A percentile compares a stretch with the other conserved stretches of the same genome.
Evolutionary conservation across 2,888 invertebrate genomes (phyloP).

Genomic region (Spodoptera picta): DNA sequence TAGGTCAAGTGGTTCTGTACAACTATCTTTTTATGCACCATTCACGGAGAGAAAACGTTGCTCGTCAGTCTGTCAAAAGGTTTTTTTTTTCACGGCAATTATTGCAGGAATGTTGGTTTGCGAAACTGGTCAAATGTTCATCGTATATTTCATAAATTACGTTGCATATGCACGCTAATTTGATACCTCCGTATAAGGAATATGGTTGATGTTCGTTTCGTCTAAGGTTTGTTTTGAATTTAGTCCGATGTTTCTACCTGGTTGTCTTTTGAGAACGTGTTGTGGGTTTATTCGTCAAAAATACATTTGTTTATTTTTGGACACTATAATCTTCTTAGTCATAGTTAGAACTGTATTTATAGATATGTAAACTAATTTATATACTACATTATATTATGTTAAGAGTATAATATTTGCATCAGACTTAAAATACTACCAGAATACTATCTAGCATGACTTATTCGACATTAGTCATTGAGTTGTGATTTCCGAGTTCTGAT

Average conservation of each 20-base stretch:
- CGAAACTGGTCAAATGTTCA: slow-evolving; percentile 41
- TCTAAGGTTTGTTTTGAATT: slow-evolving; percentile 29
- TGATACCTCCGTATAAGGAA: slow-evolving; percentile 31
- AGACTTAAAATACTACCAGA: too few species aligned
- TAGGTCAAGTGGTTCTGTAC: slow-evolving; percentile 60
- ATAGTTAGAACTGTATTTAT: too few species aligned
- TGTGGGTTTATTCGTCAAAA: background rate
- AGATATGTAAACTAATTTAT: too few species aligned
- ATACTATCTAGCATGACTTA: too few species aligned
- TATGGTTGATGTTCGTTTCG: slow-evolving; percentile 26
- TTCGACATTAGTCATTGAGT: too few species aligned
- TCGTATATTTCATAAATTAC: slow-evolving; percentile 36
- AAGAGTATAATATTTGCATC: too few species aligned
- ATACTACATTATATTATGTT: too few species aligned
- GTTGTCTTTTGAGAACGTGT: slow-evolving; percentile 6
- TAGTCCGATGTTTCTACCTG: slow-evolving; percentile 11
- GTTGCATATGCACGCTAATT: slow-evolving; percentile 36
- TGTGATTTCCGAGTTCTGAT: too few species aligned
- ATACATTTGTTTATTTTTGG: too few species aligned
- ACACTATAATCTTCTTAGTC: too few species aligned
- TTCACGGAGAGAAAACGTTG: slow-evolving; percentile 59
- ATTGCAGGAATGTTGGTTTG: slow-evolving; percentile 51
- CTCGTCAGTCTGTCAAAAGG: slow-evolving; percentile 52
- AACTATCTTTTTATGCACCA: slow-evolving; percentile 61
- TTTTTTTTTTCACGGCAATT: slow-evolving; percentile 52